A percentile compares a stretch with the other conserved stretches of the same genome.
phyloP scores from a whole-genome alignment of 30 jellyfish, hydroid and myxozoan species.

The Mastigias papua region DNA sequence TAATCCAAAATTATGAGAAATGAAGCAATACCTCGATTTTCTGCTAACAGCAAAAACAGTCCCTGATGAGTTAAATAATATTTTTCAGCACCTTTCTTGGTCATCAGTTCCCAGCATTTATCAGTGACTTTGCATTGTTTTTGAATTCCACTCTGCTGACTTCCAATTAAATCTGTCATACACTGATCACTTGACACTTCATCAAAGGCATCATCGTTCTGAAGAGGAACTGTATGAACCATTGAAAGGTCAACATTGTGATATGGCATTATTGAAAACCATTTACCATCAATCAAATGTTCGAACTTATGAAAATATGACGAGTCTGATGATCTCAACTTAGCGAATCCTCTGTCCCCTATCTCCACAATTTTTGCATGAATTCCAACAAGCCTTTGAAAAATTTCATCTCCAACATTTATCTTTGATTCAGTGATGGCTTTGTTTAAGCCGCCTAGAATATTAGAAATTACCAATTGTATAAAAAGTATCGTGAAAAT shows the following conservation, averaged over 20 bases:
- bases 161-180: slow-evolving; percentile 80
- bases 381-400: slow-evolving; percentile 31
- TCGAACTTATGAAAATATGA: slow-evolving; percentile 64
- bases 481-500: too few relatives aligned
- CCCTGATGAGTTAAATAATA: slow-evolving; percentile 88
- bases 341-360: slow-evolving; percentile 62
- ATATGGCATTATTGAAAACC: slow-evolving; percentile 68
- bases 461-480: too few relatives aligned
- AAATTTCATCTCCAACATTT: neutral
- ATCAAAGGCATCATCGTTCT: slow-evolving; percentile 54
- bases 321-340: slow-evolving; percentile 28
- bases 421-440: slow-evolving; percentile 55
- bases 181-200: slow-evolving; percentile 77
- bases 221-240: slow-evolving; percentile 15
- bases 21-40: slow-evolving; percentile 40
- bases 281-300: slow-evolving; percentile 49
- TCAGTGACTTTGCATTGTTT: slow-evolving; percentile 54
- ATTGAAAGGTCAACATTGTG: slow-evolving; percentile 38
- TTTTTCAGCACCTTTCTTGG: slow-evolving; percentile 65
- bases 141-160: slow-evolving; percentile 24
- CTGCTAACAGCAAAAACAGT: slow-evolving; percentile 71
- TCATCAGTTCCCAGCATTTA: slow-evolving; percentile 82
- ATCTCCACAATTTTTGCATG: slow-evolving; percentile 17
- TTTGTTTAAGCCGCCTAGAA: slow-evolving; percentile 57
- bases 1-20: too few relatives aligned